Base-by-base conservation (phyloP, 2,797 vertebrate genomes). In the Sciurus carolinensis region DNA sequence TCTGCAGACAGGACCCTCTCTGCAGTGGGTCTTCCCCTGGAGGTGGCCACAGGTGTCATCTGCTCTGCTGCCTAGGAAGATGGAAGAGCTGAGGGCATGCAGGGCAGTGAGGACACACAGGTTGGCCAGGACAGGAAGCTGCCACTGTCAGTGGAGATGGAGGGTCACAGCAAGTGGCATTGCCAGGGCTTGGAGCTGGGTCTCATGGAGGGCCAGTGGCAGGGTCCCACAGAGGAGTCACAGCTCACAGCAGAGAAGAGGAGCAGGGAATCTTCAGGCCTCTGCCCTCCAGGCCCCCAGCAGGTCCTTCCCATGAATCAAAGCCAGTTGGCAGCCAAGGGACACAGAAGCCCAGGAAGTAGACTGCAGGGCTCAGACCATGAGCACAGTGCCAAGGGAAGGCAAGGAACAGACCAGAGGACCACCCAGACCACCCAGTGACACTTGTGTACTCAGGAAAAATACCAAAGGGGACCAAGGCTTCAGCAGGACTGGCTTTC, bases 141-240 rank as follows among this genome's bases (percentile, higher is more conserved):
- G 57, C 14, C 6, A 0, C 24, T n/a, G 18, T 1, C 36, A 13
- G 5, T 8, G n/a, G 81, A 28, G 11, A 39, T 36, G 76, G 22
- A 75, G n/a, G 26, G 75, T 57, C 10, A 5, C 33, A n/a, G 59
- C 20, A 36, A n/a, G 42, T 30, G 3, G 47, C n/a, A 15, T 20
- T 47, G 7, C 47, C 30, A 24, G 47, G 10, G 26, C 7, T 73
- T 73, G 26, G 44, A 36, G 36, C 13, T 14, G 66, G 62, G 72
- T 15, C 72, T n/a, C 36, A 8, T 0, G 5, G 22, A 52, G 39
- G 62, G 80, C 80, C 36, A 44, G 1, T 1, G 64, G 24, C 13
- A 30, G 47, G 57, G 30, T 11, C 2, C 2, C 1, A 0, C 0
- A 4, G 59, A 24, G 50, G 62, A 47, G 42, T n/a, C 39, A 14